Percentiles rank a stretch among this genome's conserved stretches.
Conservation (phyloP, 2,888 invertebrate genomes). For the Plebejus anna region DNA sequence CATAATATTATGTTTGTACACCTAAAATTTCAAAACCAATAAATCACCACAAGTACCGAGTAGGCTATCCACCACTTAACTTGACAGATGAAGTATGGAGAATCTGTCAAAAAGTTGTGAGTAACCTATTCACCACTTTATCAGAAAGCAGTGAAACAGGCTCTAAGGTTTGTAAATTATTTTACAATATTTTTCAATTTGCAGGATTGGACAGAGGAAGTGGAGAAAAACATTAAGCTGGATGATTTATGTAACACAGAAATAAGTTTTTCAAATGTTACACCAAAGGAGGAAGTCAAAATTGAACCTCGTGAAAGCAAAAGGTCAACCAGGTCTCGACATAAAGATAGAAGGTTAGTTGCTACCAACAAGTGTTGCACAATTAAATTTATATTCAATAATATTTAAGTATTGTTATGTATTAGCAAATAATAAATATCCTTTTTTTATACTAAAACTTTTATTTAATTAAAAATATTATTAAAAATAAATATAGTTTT, state of each 20-base stretch:
- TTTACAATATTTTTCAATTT: not conserved
- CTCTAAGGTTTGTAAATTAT: not conserved
- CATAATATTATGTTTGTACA: too few relatives aligned
- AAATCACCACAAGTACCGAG: too few relatives aligned
- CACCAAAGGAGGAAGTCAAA: conserved; percentile 56
- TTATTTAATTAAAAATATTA: not conserved
- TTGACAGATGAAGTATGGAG: too few relatives aligned
- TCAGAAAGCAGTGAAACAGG: too few relatives aligned
- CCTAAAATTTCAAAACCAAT: too few relatives aligned
- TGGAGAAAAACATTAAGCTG: conserved; percentile 70
- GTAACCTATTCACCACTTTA: too few relatives aligned
- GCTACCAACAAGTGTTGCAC: not conserved
- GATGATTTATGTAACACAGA: conserved; percentile 65
- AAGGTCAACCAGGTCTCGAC: conserved; percentile 58
- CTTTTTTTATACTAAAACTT: too few relatives aligned
- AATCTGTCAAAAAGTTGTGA: too few relatives aligned
- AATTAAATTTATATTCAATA: not conserved
- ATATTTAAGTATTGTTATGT: too few relatives aligned
- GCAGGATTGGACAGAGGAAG: conserved; percentile 77
- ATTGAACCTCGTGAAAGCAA: conserved; percentile 59
- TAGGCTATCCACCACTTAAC: too few relatives aligned
- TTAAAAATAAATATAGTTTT: not conserved
- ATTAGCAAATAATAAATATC: too few relatives aligned
- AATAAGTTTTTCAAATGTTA: conserved; percentile 58
- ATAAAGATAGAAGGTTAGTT: conserved; percentile 65